These are phyloP conservation scores for Conistra vaccinii DNA, from an alignment of 2,888 invertebrate genomes.

Conservation along the genomic window DNA sequence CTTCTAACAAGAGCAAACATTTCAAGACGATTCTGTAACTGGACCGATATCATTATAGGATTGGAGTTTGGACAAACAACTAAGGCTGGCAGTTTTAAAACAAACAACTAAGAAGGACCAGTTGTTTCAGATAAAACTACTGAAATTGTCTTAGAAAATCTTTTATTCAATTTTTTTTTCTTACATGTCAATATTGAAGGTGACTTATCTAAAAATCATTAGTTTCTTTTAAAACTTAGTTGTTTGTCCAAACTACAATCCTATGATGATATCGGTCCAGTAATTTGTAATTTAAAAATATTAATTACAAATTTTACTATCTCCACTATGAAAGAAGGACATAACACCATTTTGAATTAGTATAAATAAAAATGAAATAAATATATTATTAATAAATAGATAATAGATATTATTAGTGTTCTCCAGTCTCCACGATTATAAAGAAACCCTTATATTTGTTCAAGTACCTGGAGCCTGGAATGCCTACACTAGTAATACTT, in stretches of 20 bases:
- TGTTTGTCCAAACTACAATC: too few relatives aligned
- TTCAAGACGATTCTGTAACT: not conserved
- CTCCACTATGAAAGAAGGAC: not conserved
- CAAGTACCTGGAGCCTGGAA: not conserved
- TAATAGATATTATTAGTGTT: not conserved
- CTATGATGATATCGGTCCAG: too few relatives aligned
- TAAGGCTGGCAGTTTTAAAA: too few relatives aligned
- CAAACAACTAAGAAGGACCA: too few relatives aligned
- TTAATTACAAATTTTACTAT: constrained; percentile 31
- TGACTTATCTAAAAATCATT: too few relatives aligned
- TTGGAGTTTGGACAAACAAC: not conserved
- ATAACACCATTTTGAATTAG: constrained; percentile 1
- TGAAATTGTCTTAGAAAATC: too few relatives aligned
- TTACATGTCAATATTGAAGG: too few relatives aligned
- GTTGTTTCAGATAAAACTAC: too few relatives aligned
- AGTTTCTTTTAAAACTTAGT: too few relatives aligned
- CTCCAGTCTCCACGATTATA: not conserved
- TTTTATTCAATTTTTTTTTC: too few relatives aligned
- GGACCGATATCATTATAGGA: not conserved
- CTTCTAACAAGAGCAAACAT: not conserved
- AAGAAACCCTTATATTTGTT: not conserved
- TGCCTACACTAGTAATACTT: not conserved
- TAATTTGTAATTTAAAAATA: too few relatives aligned
- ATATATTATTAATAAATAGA: not conserved
- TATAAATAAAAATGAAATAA: not conserved